phyloP scores from a whole-genome alignment of 2,113 vertebrate species.

The Tiliqua scincoides region DNA sequence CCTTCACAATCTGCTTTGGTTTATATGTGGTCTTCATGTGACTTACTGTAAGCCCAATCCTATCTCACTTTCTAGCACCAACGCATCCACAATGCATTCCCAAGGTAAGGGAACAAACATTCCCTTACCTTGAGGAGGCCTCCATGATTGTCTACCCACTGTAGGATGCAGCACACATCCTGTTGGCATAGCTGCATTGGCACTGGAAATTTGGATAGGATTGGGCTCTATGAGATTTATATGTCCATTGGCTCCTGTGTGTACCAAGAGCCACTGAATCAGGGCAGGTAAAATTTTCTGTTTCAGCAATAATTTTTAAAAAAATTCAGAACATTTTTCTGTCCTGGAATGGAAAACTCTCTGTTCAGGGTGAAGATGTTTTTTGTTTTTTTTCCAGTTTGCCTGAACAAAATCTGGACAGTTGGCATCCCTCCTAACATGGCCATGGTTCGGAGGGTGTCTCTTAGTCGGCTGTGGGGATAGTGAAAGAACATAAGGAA shows the following conservation, averaged over 20 bases:
- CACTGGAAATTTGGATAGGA: no score
- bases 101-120: no score
- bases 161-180: no score
- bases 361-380: neutral
- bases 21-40: no score
- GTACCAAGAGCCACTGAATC: neutral
- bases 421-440: neutral
- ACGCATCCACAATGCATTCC: no score
- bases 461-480: neutral
- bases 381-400: neutral
- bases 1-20: no score
- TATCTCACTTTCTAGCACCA: no score
- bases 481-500: neutral
- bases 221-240: no score
- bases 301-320: neutral
- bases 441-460: neutral
- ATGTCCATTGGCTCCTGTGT: neutral
- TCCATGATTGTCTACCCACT: no score
- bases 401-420: neutral
- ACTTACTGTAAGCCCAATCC: no score
- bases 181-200: no score
- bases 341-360: neutral
- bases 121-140: no score
- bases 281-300: neutral
- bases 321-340: neutral